Percentiles rank a stretch among this genome's conserved stretches.
phyloP scores from a whole-genome alignment of 2,797 vertebrate genomes.

The Anguilla pacifica region DNA sequence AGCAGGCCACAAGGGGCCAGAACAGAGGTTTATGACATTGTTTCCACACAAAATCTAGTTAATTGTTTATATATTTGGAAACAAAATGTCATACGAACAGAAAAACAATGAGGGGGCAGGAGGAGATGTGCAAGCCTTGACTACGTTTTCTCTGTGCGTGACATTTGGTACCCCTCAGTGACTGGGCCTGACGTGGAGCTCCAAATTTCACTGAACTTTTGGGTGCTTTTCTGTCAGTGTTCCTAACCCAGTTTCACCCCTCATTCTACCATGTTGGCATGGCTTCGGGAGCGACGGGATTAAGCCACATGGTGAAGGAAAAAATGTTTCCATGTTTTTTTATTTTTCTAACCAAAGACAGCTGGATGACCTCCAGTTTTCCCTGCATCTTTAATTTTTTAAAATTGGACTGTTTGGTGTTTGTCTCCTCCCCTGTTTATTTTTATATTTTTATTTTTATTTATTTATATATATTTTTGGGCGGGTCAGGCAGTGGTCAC shows the following conservation, averaged over 20 bases:
- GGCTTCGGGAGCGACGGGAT: background rate
- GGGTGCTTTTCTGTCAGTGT: background rate
- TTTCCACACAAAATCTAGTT: background rate
- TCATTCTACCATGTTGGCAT: background rate
- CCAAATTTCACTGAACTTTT: background rate
- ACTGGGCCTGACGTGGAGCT: background rate
- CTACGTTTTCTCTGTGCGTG: background rate
- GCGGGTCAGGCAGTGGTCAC: background rate
- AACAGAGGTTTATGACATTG: background rate
- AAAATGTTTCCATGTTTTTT: background rate
- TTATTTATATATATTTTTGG: background rate
- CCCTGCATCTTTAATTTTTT: conserved; percentile 31
- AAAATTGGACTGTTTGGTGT: conserved; percentile 34
- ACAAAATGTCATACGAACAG: background rate
- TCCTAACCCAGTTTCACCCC: conserved; percentile 1
- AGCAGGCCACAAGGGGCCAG: background rate
- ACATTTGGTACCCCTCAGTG: background rate
- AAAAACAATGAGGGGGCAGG: background rate
- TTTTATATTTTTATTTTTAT: conserved; percentile 11
- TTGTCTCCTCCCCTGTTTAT: background rate
- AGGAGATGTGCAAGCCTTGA: background rate
- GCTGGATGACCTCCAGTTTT: conserved; percentile 29
- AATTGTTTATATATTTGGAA: background rate
- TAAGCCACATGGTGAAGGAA: background rate
- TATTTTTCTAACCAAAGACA: background rate